Conservation (phyloP, 2,888 invertebrate species). For the Hermaeophaga mercurialis region DNA sequence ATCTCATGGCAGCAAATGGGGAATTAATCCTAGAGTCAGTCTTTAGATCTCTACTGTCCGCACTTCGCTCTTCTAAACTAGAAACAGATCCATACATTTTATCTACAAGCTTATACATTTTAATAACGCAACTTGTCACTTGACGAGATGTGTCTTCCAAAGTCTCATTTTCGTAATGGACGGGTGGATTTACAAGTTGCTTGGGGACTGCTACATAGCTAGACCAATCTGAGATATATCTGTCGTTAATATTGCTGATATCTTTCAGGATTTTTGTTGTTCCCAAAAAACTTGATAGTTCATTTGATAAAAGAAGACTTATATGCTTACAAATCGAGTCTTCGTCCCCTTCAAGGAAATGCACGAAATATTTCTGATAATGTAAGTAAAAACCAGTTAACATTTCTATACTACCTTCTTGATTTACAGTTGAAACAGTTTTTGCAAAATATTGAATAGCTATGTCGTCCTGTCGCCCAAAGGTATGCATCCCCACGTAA, state of each 20-base stretch:
- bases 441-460: background rate
- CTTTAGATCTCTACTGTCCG: too few species aligned
- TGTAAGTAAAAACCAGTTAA: constrained; percentile 57
- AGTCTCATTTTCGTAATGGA: too few species aligned
- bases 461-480: background rate
- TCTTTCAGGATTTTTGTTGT: background rate
- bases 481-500: constrained; percentile 31
- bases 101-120: background rate
- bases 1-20: too few species aligned
- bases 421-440: background rate
- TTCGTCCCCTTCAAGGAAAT: constrained; percentile 56
- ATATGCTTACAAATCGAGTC: background rate
- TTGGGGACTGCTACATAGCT: too few species aligned
- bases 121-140: background rate
- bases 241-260: background rate
- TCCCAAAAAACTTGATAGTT: too few species aligned
- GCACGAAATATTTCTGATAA: constrained; percentile 61
- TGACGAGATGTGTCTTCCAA: background rate
- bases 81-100: background rate
- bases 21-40: too few species aligned
- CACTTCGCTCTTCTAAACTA: background rate
- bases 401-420: too few species aligned
- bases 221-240: too few species aligned
- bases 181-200: too few species aligned
- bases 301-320: too few species aligned